A percentile compares a stretch with the other conserved stretches of the same genome.
These are phyloP conservation scores for Xiphophorus couchianus DNA, from an alignment of 2,113 vertebrate genomes.

Conservation along the genomic window DNA sequence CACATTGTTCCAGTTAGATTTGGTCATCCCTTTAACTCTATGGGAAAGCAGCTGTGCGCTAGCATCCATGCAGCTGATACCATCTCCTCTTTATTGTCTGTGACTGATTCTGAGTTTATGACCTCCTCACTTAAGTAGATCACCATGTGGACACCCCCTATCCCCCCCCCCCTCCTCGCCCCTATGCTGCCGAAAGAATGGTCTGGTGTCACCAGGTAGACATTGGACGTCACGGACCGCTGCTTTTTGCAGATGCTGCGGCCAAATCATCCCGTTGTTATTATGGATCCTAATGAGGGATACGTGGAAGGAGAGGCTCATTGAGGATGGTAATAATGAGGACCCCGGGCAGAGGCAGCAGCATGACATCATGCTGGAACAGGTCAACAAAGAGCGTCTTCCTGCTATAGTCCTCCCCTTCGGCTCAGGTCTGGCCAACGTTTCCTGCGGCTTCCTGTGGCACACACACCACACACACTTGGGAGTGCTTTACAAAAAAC, in stretches of 20 bases:
- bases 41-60: constrained; percentile 19
- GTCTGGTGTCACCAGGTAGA: constrained; percentile 45
- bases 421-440: constrained; percentile 61
- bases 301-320: constrained; percentile 21
- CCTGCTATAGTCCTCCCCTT: constrained; percentile 72
- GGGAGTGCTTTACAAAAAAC: background rate
- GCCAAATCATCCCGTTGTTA: constrained; percentile 27
- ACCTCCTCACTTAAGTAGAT: constrained; percentile 52
- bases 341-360: constrained; percentile 36
- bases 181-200: constrained; percentile 39
- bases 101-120: constrained; percentile 58
- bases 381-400: constrained; percentile 74
- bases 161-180: too few species aligned
- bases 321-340: constrained; percentile 47
- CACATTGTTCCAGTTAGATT: constrained; percentile 25
- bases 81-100: constrained; percentile 55
- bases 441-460: constrained; percentile 65
- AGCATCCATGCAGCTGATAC: constrained; percentile 32
- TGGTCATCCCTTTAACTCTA: constrained; percentile 14
- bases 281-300: constrained; percentile 47
- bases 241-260: constrained; percentile 58
- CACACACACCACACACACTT: constrained; percentile 38
- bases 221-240: constrained; percentile 41
- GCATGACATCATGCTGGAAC: constrained; percentile 73
- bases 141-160: constrained; percentile 42